These are phyloP conservation scores for Columba livia DNA, from an alignment of 2,113 vertebrate genomes.

Conservation along the genomic window DNA sequence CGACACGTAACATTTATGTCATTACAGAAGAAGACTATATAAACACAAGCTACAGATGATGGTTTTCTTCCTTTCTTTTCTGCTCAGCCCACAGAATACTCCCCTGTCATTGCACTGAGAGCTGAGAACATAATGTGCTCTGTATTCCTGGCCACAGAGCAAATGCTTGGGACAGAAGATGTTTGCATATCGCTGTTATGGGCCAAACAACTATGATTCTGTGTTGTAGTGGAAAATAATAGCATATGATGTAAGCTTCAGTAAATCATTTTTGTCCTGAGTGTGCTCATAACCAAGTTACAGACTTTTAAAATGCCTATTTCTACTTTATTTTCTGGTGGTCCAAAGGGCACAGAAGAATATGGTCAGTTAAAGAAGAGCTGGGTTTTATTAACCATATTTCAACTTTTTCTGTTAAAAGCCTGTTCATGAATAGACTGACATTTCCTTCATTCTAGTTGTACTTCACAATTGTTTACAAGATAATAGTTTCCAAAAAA, in stretches of 20 bases:
- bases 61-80: background rate
- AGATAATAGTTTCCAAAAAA: background rate
- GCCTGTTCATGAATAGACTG: background rate
- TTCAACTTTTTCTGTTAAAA: background rate
- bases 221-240: conserved; percentile 50
- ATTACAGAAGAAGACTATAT: background rate
- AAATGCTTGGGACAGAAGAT: conserved; percentile 23
- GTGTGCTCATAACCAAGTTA: conserved; percentile 19
- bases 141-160: conserved; percentile 27
- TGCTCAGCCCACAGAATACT: background rate
- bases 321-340: background rate
- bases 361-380: background rate
- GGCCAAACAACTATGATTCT: conserved; percentile 24
- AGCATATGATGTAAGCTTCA: conserved; percentile 32
- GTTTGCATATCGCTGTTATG: conserved; percentile 32
- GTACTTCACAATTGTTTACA: background rate
- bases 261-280: conserved; percentile 31
- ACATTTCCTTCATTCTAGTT: background rate
- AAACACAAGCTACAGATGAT: background rate
- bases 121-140: conserved; percentile 21
- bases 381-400: background rate
- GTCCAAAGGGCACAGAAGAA: background rate
- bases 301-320: background rate
- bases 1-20: background rate
- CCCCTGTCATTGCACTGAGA: background rate